Conservation (phyloP, 1,140 invertebrate species). For the Orchesella cincta region DNA sequence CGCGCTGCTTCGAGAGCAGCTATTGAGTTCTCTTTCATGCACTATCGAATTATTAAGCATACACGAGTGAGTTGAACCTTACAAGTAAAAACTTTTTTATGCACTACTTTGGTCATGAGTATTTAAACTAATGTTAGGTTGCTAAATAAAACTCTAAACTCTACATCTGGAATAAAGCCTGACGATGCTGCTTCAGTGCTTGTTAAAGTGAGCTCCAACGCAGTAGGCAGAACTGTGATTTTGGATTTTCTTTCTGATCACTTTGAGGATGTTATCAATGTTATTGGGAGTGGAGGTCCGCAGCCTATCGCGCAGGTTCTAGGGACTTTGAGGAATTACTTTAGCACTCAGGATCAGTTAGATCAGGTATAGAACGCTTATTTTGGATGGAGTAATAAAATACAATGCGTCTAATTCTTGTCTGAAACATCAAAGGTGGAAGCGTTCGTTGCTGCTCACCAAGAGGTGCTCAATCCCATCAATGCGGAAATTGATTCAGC, state of each 20-base stretch:
- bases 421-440: not conserved
- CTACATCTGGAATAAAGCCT: not conserved
- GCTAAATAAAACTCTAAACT: constrained; percentile 3
- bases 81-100: no score
- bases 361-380: constrained; percentile 1
- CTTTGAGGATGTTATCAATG: not conserved
- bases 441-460: not conserved
- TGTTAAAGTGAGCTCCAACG: not conserved
- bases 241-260: not conserved
- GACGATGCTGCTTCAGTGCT: not conserved
- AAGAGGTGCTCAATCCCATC: not conserved
- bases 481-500: not conserved
- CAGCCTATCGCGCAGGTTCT: not conserved
- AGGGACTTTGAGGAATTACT: not conserved
- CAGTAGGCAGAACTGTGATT: not conserved
- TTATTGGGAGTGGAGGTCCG: not conserved
- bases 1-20: not conserved
- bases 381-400: no score
- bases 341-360: not conserved
- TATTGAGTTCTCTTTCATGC: not conserved
- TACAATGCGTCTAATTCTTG: not conserved
- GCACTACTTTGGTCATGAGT: no score
- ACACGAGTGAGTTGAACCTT: not conserved
- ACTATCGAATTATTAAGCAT: not conserved
- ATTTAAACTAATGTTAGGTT: not conserved